These are phyloP conservation scores for Vulpes vulpes DNA, from an alignment of 2,113 vertebrate genomes.

Conservation along the genomic window DNA sequence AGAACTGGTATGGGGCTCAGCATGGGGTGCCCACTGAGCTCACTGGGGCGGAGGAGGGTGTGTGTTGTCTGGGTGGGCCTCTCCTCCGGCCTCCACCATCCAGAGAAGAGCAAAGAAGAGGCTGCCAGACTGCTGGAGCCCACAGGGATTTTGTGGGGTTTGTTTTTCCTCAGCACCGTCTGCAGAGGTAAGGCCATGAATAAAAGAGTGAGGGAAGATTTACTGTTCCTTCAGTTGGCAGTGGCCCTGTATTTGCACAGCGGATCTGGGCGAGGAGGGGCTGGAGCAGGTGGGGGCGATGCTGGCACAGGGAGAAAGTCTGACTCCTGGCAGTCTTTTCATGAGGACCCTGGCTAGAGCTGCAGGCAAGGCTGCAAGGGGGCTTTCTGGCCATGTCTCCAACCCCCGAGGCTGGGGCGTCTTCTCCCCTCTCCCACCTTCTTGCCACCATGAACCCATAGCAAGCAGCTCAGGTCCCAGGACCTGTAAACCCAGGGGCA, in stretches of 20 bases:
- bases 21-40: not conserved
- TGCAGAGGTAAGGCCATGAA: conserved; percentile 63
- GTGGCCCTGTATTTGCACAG: conserved; percentile 49
- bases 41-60: accelerated
- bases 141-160: conserved; percentile 42
- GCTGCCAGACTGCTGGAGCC: not conserved
- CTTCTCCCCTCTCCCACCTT: not conserved
- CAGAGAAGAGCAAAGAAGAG: not conserved
- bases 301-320: not conserved
- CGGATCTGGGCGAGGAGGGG: not conserved
- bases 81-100: not conserved
- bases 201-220: conserved; percentile 73
- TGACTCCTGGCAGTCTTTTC: not conserved
- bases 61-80: accelerated
- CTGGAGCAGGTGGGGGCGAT: not conserved
- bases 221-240: conserved; percentile 46
- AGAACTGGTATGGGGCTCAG: not conserved
- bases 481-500: not conserved
- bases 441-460: not conserved
- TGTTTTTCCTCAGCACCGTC: conserved; percentile 60
- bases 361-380: not conserved
- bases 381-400: not conserved
- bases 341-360: not conserved
- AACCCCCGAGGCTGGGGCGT: not conserved
- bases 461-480: not conserved